Conservation (phyloP, 2,113 vertebrate species). For the Coturnix japonica region DNA sequence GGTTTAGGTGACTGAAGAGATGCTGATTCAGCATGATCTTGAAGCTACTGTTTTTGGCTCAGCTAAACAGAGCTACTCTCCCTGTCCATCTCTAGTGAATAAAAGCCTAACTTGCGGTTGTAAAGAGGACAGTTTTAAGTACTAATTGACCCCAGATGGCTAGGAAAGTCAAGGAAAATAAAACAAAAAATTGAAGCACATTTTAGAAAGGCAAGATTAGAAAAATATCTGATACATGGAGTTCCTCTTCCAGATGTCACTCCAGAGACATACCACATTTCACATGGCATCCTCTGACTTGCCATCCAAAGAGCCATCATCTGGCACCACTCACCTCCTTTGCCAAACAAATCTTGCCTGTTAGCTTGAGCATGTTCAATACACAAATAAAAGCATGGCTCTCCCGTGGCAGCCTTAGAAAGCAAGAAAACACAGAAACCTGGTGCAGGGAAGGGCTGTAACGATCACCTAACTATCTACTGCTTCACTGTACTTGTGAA, state of each 20-base stretch:
- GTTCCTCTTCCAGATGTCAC: not conserved
- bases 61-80: not conserved
- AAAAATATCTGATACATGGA: not conserved
- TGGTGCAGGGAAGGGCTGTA: not conserved
- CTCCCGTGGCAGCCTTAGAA: accelerated
- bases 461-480: too few species aligned
- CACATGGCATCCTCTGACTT: not conserved
- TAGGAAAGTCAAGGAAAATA: not conserved
- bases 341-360: not conserved
- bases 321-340: not conserved
- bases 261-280: not conserved
- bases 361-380: not conserved
- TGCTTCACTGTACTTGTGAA: not conserved
- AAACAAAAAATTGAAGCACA: not conserved
- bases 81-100: not conserved
- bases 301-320: not conserved
- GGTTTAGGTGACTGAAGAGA: not conserved
- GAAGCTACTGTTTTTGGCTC: not conserved
- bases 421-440: accelerated
- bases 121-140: not conserved
- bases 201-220: not conserved
- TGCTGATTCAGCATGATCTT: not conserved
- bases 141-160: not conserved
- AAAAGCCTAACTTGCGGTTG: not conserved
- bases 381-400: not conserved